Conservation (phyloP, 2,888 invertebrate species). For the Dynastes tityus region DNA sequence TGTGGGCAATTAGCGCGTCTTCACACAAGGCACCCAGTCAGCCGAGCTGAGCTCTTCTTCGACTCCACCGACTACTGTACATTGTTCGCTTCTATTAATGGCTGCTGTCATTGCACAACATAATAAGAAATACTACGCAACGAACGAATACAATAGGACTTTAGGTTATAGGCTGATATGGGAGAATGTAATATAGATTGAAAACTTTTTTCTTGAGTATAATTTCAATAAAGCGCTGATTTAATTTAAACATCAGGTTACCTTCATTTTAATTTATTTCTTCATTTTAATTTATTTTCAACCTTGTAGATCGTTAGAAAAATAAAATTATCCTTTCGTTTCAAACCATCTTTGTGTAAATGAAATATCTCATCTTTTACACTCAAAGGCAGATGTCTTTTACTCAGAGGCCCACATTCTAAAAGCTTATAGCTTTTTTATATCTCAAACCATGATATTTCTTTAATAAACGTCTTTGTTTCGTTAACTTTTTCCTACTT, state of each 20-base stretch:
- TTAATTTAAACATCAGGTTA: neutral
- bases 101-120: neutral
- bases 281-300: no score
- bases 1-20: slow-evolving; percentile 66
- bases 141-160: neutral
- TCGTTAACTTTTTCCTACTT: no score
- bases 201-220: neutral
- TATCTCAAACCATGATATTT: no score
- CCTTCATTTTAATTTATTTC: no score
- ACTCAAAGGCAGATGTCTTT: no score
- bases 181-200: neutral
- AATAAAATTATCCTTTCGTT: no score
- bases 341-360: no score
- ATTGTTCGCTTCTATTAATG: slow-evolving; percentile 10
- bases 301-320: no score
- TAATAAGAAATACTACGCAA: neutral
- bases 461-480: no score
- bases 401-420: no score
- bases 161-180: neutral
- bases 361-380: no score
- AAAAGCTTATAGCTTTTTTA: no score
- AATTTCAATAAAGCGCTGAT: neutral
- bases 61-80: slow-evolving; percentile 1
- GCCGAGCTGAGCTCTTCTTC: slow-evolving; percentile 5
- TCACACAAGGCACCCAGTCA: slow-evolving; percentile 24